Base-by-base conservation (phyloP, 1,140 invertebrate genomes). In the Aphelinus atriplicis region DNA sequence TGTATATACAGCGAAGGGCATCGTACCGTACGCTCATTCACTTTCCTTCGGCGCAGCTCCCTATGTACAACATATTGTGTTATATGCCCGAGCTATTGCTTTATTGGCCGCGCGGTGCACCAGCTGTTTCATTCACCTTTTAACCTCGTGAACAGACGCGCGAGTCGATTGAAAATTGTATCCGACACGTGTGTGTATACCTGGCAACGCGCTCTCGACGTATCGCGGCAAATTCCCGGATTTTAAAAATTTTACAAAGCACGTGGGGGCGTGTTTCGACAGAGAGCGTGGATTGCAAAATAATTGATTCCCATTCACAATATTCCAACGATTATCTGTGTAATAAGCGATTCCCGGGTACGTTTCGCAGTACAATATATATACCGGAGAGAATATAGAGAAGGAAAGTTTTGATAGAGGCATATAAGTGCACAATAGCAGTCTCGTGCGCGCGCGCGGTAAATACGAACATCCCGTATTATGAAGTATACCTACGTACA, bases 361-460 rank as follows among this genome's bases (percentile, higher is more conserved):
- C 26, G 26, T 26, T 26, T 26, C 26, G 26, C 26, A 26, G 26
- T 26, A 26, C 26, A 26, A 26, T 26, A 26, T 26, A 69, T n/a
- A 42, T 46, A 7, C 4, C 45, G 7, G 1, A 42, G 6, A 43
- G 10, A 50, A 53, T 70, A 7, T 43, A 26, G 48, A 57, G 56
- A 7, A 60, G 7, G 10, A n/a, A 7, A 50, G n/a, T 26, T 60
- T 10, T n/a, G 47, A 70, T 45, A 53, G 68, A 53, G 68, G 42
- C 47, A 60, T 26, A 26, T 70, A 61, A 61, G 45, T 6, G 1
- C 9, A 61, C 10, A 45, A 51, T 67, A 70, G 70, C 67, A 73
- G 65, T 74, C 58, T 75, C 74, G 78, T 71, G 75, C 78, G 73
- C 75, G 61, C 26, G 26, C 26, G 26, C 76, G 76, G 71, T 26